Percentiles rank a stretch among this genome's conserved stretches.
Conservation (phyloP, 2,797 vertebrate genomes). For the Morus bassanus region DNA sequence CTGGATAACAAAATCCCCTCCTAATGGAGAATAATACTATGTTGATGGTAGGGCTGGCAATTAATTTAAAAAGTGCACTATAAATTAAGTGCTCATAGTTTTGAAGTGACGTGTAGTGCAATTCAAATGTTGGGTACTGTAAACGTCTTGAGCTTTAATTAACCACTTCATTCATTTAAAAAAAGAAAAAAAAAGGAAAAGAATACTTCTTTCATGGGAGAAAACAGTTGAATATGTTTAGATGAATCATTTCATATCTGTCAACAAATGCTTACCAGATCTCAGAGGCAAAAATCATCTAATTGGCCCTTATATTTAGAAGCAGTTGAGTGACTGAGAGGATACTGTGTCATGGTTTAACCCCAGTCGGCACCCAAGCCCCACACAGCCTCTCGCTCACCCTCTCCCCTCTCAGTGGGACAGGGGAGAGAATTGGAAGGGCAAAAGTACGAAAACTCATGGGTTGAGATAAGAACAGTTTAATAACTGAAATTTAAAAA, state of each 20-base stretch:
- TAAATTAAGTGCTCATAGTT: slow-evolving; percentile 21
- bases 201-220: not conserved
- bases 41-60: not conserved
- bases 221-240: not conserved
- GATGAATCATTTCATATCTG: slow-evolving; percentile 15
- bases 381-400: too few species aligned
- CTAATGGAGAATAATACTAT: not conserved
- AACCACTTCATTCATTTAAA: not conserved
- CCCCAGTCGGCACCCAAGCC: too few species aligned
- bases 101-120: not conserved
- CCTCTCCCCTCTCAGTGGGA: too few species aligned
- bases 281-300: slow-evolving; percentile 21
- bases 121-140: not conserved
- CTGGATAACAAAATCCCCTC: not conserved
- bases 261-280: slow-evolving; percentile 42
- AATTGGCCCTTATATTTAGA: slow-evolving; percentile 25
- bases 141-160: slow-evolving; percentile 31
- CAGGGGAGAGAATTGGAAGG: too few species aligned
- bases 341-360: not conserved
- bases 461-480: too few species aligned
- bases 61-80: not conserved
- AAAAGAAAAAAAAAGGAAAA: not conserved
- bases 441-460: too few species aligned
- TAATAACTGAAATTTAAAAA: too few species aligned
- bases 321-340: slow-evolving; percentile 17